phyloP scores from a whole-genome alignment of 2,888 invertebrate genomes.

The Elgonia sp. region DNA sequence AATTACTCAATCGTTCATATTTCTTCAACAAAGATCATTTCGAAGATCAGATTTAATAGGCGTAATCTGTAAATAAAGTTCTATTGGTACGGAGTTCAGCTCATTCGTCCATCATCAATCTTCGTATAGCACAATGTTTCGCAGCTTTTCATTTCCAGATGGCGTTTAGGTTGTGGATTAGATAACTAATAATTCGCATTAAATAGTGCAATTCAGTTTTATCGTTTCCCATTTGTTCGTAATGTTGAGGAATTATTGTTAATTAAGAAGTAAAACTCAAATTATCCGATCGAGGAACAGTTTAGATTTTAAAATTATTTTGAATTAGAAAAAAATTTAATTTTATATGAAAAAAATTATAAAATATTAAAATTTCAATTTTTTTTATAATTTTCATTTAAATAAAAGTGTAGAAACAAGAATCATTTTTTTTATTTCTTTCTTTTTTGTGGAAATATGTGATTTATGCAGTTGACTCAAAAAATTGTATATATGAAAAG shows the following conservation, averaged over 20 bases:
- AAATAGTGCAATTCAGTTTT: conserved; percentile 50
- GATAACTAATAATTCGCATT: conserved; percentile 30
- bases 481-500: too few species aligned
- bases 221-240: conserved; percentile 42
- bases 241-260: neutral
- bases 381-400: too few species aligned
- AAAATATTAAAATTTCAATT: too few species aligned
- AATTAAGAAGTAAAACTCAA: too few species aligned
- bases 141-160: conserved; percentile 33
- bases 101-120: conserved; percentile 45
- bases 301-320: too few species aligned
- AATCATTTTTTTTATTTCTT: too few species aligned
- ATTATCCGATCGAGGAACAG: neutral
- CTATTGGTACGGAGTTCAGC: neutral
- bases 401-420: too few species aligned
- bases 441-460: too few species aligned
- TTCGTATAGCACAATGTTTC: conserved; percentile 3
- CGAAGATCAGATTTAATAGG: conserved; percentile 44
- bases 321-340: too few species aligned
- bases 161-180: conserved; percentile 27
- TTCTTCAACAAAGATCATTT: conserved; percentile 42
- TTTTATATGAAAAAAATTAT: too few species aligned
- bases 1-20: conserved; percentile 50
- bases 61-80: conserved; percentile 41
- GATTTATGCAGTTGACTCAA: too few species aligned